Conservation (phyloP, 2,113 vertebrate species). For the Strigops habroptila region DNA sequence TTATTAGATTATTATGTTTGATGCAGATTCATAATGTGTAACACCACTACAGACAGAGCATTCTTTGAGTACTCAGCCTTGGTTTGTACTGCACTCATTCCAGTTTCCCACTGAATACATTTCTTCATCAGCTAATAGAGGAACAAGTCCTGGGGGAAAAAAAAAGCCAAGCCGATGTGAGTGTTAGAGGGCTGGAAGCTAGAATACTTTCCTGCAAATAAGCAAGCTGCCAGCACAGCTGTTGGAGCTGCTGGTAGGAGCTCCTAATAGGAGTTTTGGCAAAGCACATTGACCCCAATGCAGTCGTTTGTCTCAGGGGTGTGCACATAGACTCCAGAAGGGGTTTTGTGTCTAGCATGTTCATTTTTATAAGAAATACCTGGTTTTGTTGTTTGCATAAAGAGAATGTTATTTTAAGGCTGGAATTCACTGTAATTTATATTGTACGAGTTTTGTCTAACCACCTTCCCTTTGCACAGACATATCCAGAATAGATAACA, state of each 20-base stretch:
- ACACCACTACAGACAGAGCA: not conserved
- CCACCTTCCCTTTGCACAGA: not conserved
- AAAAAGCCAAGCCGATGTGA: rapidly evolving
- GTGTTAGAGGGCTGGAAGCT: not conserved
- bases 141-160: not conserved
- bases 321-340: not conserved
- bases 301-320: not conserved
- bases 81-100: not conserved
- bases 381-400: not conserved
- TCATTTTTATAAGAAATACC: not conserved
- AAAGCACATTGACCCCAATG: not conserved
- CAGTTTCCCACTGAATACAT: not conserved
- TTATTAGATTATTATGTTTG: not conserved
- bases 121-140: not conserved
- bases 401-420: not conserved
- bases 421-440: not conserved
- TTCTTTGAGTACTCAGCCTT: not conserved
- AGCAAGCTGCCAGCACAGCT: not conserved
- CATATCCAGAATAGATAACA: not conserved
- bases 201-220: not conserved
- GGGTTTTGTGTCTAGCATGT: not conserved
- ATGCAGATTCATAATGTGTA: not conserved
- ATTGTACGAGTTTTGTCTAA: not conserved
- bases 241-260: not conserved
- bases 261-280: not conserved